Percentiles rank a stretch among this genome's conserved stretches.
Conservation (phyloP, 2,888 invertebrate species). For the Amphimallon solstitiale region DNA sequence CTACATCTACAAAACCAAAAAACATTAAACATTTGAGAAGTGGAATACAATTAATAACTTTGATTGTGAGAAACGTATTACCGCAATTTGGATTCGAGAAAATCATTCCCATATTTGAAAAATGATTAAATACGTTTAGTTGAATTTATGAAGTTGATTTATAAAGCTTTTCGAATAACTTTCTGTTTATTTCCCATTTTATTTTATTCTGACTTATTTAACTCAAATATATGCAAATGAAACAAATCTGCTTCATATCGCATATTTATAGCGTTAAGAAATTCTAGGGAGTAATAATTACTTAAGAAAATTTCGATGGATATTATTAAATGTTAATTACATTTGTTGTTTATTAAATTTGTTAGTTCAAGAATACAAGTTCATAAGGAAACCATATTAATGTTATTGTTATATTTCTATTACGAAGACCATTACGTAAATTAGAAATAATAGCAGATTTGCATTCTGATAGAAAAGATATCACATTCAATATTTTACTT, state of each 20-base stretch:
- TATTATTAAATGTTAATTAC: conserved; percentile 16
- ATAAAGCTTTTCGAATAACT: not conserved
- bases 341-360: conserved; percentile 6
- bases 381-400: conserved; percentile 3
- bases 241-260: conserved; percentile 20
- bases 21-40: no score
- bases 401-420: not conserved
- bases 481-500: conserved; percentile 7
- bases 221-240: not conserved
- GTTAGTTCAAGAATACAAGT: conserved; percentile 1
- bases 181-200: not conserved
- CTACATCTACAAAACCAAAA: no score
- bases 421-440: conserved; percentile 2
- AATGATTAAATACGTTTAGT: no score
- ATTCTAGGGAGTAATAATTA: not conserved
- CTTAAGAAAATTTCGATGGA: not conserved
- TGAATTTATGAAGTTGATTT: no score
- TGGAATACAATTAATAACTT: no score
- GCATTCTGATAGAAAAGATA: conserved; percentile 5
- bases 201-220: not conserved
- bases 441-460: conserved; percentile 17
- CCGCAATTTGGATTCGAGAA: no score
- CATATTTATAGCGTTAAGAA: not conserved
- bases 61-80: no score
- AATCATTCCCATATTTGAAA: no score